Base-by-base conservation (phyloP, 2,888 invertebrate species). In the Athrips mouffetella region DNA sequence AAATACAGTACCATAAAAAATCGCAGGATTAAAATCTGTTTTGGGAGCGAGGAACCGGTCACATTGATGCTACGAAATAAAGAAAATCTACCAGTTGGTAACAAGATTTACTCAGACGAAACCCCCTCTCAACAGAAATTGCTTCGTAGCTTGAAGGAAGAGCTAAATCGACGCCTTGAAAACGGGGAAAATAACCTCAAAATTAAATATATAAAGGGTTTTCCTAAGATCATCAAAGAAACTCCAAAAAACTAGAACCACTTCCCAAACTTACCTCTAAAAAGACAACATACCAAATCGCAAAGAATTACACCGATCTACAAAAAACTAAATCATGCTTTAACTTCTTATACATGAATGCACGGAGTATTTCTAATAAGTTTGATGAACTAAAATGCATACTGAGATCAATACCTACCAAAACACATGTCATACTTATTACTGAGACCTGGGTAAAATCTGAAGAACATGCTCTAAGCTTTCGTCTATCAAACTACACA, bases 401-500 rank as follows among this genome's bases (percentile, higher is more conserved):
- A 16, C 10, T 41, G n/a, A 15, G 10, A 3, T 13, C 27, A 18
- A 13, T 13, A 1, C 13, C 27, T 7, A 15, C 15, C 16, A 41
- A 4, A 7, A 29, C 16, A 2, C 41, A 41, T 13, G 3, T 41
- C 3, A 41, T 41, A 13, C 16, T 41, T 1, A 2, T 41, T 4
- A 15, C 29, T 1, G 41, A 41, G n/a, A 41, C 29, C 2, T 41
- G 41, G 41, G 16, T 41, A 10, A 46, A 35, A 10, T 48, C 49
- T 0, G 52, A 54, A n/a, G 41, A 42, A 11, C 47, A 59, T 10
- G 54, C 56, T 3, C 11, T 33, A 5, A 3, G 27, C 15, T 45
- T 55, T 4, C 30, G 44, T 21, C 18, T 59, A 11, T 46, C 40
- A 6, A 51, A 56, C 13, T 62, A 59, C 20, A 51, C 56, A 1